A percentile compares a stretch with the other conserved stretches of the same genome.
phyloP scores from a whole-genome alignment of 2,888 invertebrate genomes.

The Xylophagus ater region DNA sequence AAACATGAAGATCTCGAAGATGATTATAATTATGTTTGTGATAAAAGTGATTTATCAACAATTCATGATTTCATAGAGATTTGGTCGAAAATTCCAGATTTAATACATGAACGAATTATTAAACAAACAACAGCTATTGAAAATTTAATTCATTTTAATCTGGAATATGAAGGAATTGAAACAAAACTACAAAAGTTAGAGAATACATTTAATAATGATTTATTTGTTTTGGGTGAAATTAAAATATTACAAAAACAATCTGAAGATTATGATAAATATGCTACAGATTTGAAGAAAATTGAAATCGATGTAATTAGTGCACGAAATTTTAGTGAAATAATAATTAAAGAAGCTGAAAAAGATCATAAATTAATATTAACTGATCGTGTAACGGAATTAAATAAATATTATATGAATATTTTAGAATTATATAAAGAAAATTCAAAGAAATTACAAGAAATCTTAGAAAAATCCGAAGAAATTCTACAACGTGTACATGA shows the following conservation, averaged over 20 bases:
- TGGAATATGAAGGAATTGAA: slow-evolving; percentile 32
- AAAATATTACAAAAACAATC: slow-evolving; percentile 18
- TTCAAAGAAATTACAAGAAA: slow-evolving; percentile 26
- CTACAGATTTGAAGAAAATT: slow-evolving; percentile 35
- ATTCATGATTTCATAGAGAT: slow-evolving; percentile 27
- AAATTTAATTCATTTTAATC: slow-evolving; percentile 35
- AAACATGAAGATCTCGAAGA: slow-evolving; percentile 26
- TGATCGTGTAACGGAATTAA: slow-evolving; percentile 28
- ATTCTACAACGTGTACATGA: slow-evolving; percentile 29
- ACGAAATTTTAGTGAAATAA: slow-evolving; percentile 36
- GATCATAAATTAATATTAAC: slow-evolving; percentile 27
- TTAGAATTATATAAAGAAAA: slow-evolving; percentile 29
- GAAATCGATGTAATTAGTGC: slow-evolving; percentile 40
- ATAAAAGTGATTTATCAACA: slow-evolving; percentile 20
- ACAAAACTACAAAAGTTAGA: slow-evolving; percentile 18
- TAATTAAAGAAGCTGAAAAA: slow-evolving; percentile 32
- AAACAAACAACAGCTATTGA: slow-evolving; percentile 38
- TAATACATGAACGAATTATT: slow-evolving; percentile 33
- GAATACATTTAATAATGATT: slow-evolving; percentile 17
- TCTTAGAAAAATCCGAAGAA: slow-evolving; percentile 29
- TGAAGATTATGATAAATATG: slow-evolving; percentile 21
- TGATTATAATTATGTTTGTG: slow-evolving; percentile 24
- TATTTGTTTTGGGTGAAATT: slow-evolving; percentile 22
- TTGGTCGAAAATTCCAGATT: slow-evolving; percentile 32
- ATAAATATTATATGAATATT: slow-evolving; percentile 30